phyloP scores from a whole-genome alignment of 2,888 invertebrate species.

The Rhagophthalmus giganteus region DNA sequence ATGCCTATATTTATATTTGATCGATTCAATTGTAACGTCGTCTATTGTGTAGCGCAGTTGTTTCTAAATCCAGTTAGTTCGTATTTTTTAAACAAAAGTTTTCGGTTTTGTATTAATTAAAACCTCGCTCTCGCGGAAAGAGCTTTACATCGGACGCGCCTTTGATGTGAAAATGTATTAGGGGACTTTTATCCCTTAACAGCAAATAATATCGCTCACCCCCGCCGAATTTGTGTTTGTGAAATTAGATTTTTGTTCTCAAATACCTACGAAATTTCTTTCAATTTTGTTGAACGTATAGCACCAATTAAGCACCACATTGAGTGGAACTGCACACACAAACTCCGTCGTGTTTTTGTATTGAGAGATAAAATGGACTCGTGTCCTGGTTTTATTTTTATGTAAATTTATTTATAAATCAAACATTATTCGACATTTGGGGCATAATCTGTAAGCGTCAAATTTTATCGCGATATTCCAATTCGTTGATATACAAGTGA shows the following conservation, averaged over 20 bases:
- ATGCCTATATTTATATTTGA: no score
- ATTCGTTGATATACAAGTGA: slow-evolving; percentile 22
- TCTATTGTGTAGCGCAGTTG: no score
- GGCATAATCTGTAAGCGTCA: slow-evolving; percentile 29
- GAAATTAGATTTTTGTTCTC: slow-evolving; percentile 2
- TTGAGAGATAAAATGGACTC: slow-evolving; percentile 18
- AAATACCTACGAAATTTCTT: no score
- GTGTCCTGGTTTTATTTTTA: slow-evolving; percentile 24
- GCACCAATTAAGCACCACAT: slow-evolving; percentile 13
- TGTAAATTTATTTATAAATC: slow-evolving; percentile 32
- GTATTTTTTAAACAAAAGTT: no score
- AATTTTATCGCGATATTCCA: slow-evolving; percentile 26
- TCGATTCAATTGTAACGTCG: no score
- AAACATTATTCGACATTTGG: slow-evolving; percentile 23
- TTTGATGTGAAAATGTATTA: slow-evolving; percentile 21
- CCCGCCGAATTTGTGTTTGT: background rate
- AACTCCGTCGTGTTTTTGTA: slow-evolving; percentile 1
- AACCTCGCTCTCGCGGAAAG: no score
- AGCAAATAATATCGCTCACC: no score
- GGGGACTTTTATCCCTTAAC: no score
- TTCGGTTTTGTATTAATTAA: no score
- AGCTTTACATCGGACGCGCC: no score
- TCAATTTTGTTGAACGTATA: slow-evolving; percentile 1
- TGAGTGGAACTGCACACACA: slow-evolving; percentile 11
- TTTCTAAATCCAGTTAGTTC: no score